Base-by-base conservation (phyloP, 2,113 vertebrate species). In the Megaleporinus macrocephalus region DNA sequence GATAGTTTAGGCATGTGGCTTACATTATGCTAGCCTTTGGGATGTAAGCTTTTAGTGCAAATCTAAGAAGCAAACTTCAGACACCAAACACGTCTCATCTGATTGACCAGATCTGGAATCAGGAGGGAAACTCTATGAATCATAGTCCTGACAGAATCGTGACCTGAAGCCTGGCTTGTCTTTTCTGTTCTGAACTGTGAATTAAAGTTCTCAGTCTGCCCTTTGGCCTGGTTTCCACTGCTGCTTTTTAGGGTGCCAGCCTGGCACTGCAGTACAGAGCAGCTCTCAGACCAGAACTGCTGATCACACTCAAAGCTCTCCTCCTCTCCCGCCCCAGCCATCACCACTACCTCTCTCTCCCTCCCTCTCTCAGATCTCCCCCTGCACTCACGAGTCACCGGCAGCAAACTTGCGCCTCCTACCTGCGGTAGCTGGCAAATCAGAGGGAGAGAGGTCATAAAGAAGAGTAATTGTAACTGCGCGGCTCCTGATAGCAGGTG, bases 381-480 rank as follows among this genome's bases (percentile, higher is more conserved):
- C 18, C 13, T 5, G 10, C 27, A 51, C 51, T 59, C 74, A 33
- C 20, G 53, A 26, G 26, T 24, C 59, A 20, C 11, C 10, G 20
- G n/a, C 71, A 59, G 61, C 47, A 69, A 61, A 82, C 76, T 53
- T 73, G 75, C 75, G 30, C 79, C 70, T 74, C 70, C 79, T 82
- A 75, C 27, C 49, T 30, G 65, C 33, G 66, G 57, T 20, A 24
- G 11, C 27, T 27, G 20, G 27, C 18, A 49, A 76, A 29, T 18
- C 27, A 33, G 0, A 18, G n/a, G 11, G 24, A 53, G 53, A 20
- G 22, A 69, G 47, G 51, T 36, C 20, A 57, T 57, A 57, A 57
- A 57, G 53, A 57, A 57, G 53, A 57, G 22, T 57, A 47, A 71
- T 71, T 20, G 33, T 71, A 20, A 30, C 72, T 73, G 49, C 24